Percentiles rank a stretch among this genome's conserved stretches.
phyloP scores from a whole-genome alignment of 2,888 invertebrate genomes.

The Drosophila multiciliata region DNA sequence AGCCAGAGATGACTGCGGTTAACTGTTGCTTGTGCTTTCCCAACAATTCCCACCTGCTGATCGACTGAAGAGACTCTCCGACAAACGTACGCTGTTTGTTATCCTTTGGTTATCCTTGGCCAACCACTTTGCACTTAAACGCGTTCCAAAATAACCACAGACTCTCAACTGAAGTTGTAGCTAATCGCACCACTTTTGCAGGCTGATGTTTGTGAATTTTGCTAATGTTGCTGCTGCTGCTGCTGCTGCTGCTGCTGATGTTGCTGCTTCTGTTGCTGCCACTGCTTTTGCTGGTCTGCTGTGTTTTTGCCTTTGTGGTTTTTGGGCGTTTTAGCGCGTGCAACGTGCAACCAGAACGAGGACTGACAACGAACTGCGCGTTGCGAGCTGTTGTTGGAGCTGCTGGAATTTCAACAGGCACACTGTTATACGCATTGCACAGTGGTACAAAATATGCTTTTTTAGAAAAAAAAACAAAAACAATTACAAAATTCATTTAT shows the following conservation, averaged over 20 bases:
- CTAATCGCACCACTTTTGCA: constrained; percentile 29
- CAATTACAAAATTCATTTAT: background rate
- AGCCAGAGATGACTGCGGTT: constrained; percentile 10
- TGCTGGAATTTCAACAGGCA: constrained; percentile 61
- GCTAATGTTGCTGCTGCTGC: constrained; percentile 2
- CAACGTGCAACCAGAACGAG: constrained; percentile 67
- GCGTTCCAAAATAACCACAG: background rate
- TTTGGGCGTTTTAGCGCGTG: constrained; percentile 52
- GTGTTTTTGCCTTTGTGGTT: constrained; percentile 2
- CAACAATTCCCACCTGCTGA: background rate
- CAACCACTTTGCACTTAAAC: constrained; percentile 10
- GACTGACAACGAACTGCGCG: constrained; percentile 74
- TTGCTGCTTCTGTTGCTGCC: background rate
- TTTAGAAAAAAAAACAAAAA: too few species aligned
- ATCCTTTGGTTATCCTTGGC: background rate
- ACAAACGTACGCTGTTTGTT: background rate
- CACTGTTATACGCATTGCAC: constrained; percentile 65
- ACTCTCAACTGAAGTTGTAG: constrained; percentile 3
- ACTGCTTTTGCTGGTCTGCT: constrained; percentile 14
- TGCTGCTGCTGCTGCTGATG: constrained; percentile 15
- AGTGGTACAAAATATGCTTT: background rate
- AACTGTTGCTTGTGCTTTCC: constrained; percentile 36
- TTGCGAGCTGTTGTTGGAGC: constrained; percentile 55
- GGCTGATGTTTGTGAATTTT: background rate
- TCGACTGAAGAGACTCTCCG: background rate